phyloP scores from a whole-genome alignment of 2,797 vertebrate species.

The Sphaeramia orbicularis region DNA sequence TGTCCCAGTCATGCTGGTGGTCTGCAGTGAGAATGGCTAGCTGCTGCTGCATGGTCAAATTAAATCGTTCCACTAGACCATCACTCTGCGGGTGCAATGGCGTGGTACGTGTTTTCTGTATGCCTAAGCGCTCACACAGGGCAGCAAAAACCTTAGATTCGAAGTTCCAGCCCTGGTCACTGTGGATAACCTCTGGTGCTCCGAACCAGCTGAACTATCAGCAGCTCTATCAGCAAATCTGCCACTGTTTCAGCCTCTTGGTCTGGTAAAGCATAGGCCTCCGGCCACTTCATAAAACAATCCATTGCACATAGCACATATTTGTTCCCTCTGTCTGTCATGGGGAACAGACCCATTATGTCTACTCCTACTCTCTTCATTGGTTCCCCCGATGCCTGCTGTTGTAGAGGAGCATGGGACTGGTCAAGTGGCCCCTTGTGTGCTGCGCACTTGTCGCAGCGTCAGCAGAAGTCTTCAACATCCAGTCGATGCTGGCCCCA shows the following conservation, averaged over 20 bases:
- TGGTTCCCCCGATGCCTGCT: too few relatives aligned
- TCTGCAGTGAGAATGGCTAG: constrained; percentile 14
- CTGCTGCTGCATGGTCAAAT: constrained; percentile 14
- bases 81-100: too few relatives aligned
- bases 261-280: neutral
- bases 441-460: too few relatives aligned
- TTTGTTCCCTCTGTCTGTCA: too few relatives aligned
- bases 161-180: constrained; percentile 7
- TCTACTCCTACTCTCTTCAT: too few relatives aligned
- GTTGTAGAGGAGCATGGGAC: too few relatives aligned
- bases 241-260: constrained; percentile 5
- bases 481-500: too few relatives aligned
- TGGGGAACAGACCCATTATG: too few relatives aligned
- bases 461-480: too few relatives aligned
- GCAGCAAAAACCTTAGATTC: neutral
- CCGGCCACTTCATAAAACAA: constrained; percentile 2
- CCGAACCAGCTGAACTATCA: constrained; percentile 7
- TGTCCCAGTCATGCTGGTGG: constrained; percentile 25
- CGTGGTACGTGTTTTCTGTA: neutral
- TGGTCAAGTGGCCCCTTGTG: too few relatives aligned
- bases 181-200: too few relatives aligned
- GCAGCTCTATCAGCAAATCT: constrained; percentile 1
- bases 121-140: neutral
- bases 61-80: constrained; percentile 9
- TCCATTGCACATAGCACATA: neutral